These are phyloP conservation scores for Megalops atlanticus DNA, from an alignment of 2,113 vertebrate genomes.

Conservation along the genomic window DNA sequence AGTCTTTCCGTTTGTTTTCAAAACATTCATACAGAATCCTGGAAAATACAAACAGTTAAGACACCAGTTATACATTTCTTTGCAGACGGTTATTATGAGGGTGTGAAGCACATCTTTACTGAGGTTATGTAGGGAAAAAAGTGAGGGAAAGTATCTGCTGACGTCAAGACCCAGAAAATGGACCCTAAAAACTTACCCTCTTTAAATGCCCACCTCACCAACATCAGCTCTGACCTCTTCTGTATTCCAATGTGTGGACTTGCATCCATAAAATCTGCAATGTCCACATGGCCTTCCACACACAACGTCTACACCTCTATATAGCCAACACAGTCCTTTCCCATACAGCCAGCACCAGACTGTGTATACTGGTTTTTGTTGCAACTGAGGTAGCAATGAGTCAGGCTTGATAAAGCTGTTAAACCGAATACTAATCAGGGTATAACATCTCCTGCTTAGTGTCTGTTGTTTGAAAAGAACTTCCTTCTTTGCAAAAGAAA, in stretches of 20 bases:
- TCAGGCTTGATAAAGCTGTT: background rate
- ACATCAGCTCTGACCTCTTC: too few species aligned
- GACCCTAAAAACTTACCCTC: too few species aligned
- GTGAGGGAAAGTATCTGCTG: too few species aligned
- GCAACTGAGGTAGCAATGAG: too few species aligned
- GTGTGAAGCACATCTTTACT: too few species aligned
- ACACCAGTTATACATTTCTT: background rate
- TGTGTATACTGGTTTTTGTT: too few species aligned
- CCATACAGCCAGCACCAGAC: background rate
- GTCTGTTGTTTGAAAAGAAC: background rate
- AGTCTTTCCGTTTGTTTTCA: constrained; percentile 18
- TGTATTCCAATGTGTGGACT: too few species aligned
- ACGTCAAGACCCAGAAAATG: too few species aligned
- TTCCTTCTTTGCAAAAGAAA: background rate
- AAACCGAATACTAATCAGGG: background rate
- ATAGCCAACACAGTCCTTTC: background rate
- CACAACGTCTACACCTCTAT: background rate
- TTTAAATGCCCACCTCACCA: too few species aligned
- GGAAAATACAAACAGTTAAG: constrained; percentile 17
- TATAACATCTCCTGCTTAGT: background rate
- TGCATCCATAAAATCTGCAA: too few species aligned
- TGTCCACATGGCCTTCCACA: too few species aligned
- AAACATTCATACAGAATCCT: constrained; percentile 3
- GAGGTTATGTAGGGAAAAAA: background rate
- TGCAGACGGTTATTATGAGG: too few species aligned